These are phyloP conservation scores for Coenonympha arcania DNA, from an alignment of 2,888 invertebrate genomes.

Conservation along the genomic window DNA sequence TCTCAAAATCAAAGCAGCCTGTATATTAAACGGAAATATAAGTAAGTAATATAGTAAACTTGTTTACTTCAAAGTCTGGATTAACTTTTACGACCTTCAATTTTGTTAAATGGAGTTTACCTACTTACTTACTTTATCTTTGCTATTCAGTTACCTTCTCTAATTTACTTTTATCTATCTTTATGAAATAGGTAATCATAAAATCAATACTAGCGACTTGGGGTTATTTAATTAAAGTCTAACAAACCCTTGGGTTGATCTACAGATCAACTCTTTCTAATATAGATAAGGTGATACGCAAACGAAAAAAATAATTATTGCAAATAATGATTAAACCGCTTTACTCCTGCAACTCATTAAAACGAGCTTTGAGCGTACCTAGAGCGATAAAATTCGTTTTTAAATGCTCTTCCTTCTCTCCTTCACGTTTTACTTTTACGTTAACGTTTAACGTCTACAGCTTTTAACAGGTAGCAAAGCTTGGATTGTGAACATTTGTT, in stretches of 20 bases:
- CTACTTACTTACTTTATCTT: slow-evolving; percentile 21
- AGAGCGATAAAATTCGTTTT: slow-evolving; percentile 9
- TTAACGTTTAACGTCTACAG: slow-evolving; percentile 5
- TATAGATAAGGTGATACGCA: too few relatives aligned
- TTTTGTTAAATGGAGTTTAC: slow-evolving; percentile 9
- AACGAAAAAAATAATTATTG: not conserved
- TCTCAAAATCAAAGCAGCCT: too few relatives aligned
- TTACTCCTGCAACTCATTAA: slow-evolving; percentile 15
- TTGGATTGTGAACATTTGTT: too few relatives aligned
- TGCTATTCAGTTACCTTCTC: slow-evolving; percentile 18
- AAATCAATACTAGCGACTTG: slow-evolving; percentile 11
- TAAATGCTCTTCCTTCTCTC: not conserved
- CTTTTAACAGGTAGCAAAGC: not conserved
- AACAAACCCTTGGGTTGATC: too few relatives aligned
- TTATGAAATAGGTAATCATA: slow-evolving; percentile 14
- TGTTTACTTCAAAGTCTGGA: not conserved
- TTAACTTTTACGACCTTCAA: not conserved
- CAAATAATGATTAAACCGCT: slow-evolving; percentile 13
- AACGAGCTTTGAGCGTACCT: slow-evolving; percentile 12
- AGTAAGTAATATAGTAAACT: too few relatives aligned
- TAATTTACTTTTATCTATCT: slow-evolving; percentile 16
- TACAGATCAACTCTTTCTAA: too few relatives aligned
- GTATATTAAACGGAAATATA: too few relatives aligned
- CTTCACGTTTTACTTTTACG: not conserved
- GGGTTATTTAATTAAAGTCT: not conserved